Percentiles rank a stretch among this genome's conserved stretches.
These are phyloP conservation scores for Eilema caniola DNA, from an alignment of 2,888 invertebrate species.

Conservation along the genomic window DNA sequence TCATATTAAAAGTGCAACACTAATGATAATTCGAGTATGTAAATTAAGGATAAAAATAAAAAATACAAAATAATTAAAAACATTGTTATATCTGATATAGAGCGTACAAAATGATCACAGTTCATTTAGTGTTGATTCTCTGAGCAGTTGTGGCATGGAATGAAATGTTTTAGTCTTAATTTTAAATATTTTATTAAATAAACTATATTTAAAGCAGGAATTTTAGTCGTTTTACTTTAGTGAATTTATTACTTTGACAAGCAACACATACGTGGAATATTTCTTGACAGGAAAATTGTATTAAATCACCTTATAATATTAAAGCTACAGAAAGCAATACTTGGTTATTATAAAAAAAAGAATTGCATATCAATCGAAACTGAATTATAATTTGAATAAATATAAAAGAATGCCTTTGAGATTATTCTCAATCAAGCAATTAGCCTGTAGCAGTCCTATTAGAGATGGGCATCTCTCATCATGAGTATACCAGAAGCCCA, in stretches of 20 bases:
- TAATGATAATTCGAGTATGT: neutral
- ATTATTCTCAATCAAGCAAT: no score
- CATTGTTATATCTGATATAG: conserved; percentile 51
- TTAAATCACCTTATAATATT: no score
- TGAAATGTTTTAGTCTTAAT: conserved; percentile 32
- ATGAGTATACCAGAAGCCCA: no score
- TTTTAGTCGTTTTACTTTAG: neutral
- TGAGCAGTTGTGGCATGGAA: conserved; percentile 45
- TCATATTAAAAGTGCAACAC: neutral
- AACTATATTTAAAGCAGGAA: conserved; percentile 13
- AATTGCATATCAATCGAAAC: neutral
- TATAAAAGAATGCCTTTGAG: no score
- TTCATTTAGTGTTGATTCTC: conserved; percentile 50
- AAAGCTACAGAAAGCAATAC: neutral
- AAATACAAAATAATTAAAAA: conserved; percentile 47
- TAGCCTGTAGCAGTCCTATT: neutral
- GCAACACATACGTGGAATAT: neutral
- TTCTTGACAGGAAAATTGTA: neutral
- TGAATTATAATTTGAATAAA: neutral
- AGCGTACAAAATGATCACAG: conserved; percentile 66
- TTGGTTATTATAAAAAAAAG: neutral
- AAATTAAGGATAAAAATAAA: neutral
- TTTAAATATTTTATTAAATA: conserved; percentile 20
- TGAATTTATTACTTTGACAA: neutral
- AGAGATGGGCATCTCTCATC: no score